Evolutionary conservation across 2,113 vertebrate species (phyloP), one percentile per base, ranked within the genome.

Genomic region (Poeciliopsis turrubarensis): DNA sequence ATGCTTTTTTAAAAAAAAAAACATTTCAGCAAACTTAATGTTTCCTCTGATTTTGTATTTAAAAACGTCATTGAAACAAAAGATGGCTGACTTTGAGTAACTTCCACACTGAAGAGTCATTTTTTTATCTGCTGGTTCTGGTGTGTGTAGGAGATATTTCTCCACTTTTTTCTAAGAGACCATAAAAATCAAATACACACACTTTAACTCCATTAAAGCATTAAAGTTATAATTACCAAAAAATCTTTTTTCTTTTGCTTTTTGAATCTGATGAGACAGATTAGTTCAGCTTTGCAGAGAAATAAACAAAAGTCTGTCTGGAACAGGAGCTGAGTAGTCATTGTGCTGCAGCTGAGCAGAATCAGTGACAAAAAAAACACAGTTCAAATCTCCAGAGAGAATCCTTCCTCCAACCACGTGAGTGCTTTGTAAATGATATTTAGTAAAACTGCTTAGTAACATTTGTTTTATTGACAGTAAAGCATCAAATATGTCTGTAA

Each of bases 301-400:
- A 27, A 64, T 34, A 63, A 32, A 31, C 3, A 31, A 30, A 60
- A 57, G 5, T 44, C 39, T 65, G 61, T 64, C 31, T 54, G 47
- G 4, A 70, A 41, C 29, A 64, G 54, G 27, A 65, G n/a, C 57
- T 39, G 64, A 75, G 19, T 10, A 4, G 51, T 67, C 11, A 12
- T 51, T 70, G 37, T 70, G 60, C 66, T 81, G 72, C 63, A 82
- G 80, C 74, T 76, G 72, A 71, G 65, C 37, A 61, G 65, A 77
- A 67, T 77, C 26, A 22, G 68, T 39, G 9, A 62, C 34, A 57
- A 30, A 60, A 60, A 14, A 15, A 14, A 14, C 39, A 4, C 44
- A 47, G 44, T 14, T 44, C 41, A 47, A 19, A 19, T 47, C 44
- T 17, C 30, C 62, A 63, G 15, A 63, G 27, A 63, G 6, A 8